phyloP scores from a whole-genome alignment of 2,797 vertebrate species.

The Oreortyx pictus region DNA sequence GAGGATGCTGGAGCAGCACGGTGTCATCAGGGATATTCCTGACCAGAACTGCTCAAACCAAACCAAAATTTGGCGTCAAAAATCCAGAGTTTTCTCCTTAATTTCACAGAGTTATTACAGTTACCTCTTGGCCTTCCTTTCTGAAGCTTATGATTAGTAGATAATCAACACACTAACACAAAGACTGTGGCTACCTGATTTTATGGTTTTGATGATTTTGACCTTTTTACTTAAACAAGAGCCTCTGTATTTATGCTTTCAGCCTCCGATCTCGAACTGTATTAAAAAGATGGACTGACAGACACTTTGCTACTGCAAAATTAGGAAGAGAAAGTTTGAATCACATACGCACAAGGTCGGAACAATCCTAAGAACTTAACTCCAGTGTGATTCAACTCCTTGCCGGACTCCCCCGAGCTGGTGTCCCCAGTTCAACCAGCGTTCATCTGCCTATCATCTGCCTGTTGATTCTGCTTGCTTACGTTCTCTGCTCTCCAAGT shows the following conservation, averaged over 20 bases:
- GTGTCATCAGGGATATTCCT: neutral
- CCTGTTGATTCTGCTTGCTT: neutral
- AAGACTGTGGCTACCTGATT: neutral
- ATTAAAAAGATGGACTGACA: neutral
- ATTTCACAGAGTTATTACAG: neutral
- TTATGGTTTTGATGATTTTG: neutral
- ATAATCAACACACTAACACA: neutral
- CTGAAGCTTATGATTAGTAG: neutral
- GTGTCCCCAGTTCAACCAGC: neutral
- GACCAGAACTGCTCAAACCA: neutral
- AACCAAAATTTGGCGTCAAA: neutral
- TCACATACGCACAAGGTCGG: neutral
- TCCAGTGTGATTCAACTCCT: neutral
- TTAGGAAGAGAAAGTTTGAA: neutral
- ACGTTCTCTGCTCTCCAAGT: neutral
- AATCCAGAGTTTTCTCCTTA: neutral
- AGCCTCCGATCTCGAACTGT: neutral
- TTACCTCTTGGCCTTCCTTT: neutral
- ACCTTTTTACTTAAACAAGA: neutral
- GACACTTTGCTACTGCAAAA: neutral
- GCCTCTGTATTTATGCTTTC: neutral
- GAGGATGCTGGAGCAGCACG: neutral
- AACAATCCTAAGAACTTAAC: neutral
- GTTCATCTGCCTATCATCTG: neutral
- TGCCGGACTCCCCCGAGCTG: neutral